Conservation (phyloP, 2,888 invertebrate species). For the Drosophila anomelani region DNA sequence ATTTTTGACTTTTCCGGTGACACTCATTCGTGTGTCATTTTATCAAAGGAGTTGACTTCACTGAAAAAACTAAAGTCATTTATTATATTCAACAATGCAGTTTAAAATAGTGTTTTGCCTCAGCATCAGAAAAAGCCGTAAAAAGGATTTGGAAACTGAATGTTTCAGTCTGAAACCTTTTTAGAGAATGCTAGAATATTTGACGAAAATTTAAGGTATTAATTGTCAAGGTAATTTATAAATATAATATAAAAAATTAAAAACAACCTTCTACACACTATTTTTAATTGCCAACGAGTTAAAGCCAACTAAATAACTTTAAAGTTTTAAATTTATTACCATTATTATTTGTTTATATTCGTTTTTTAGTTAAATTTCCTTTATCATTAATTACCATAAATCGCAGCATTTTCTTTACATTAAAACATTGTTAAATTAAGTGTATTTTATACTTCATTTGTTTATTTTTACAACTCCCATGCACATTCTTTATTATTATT, state of each 20-base stretch:
- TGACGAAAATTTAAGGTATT: no score
- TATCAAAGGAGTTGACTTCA: background rate
- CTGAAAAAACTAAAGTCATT: background rate
- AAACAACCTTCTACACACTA: background rate
- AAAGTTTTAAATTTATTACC: background rate
- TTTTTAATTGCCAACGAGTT: background rate
- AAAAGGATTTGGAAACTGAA: background rate
- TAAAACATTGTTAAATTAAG: slow-evolving; percentile 2
- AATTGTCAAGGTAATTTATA: background rate
- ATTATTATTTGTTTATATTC: background rate
- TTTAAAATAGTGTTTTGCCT: background rate
- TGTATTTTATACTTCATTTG: background rate
- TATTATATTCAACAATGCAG: background rate
- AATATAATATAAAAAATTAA: background rate
- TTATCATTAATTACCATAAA: background rate
- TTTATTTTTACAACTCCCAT: background rate
- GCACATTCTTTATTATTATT: slow-evolving; percentile 1
- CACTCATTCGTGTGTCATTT: background rate
- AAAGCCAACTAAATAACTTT: background rate
- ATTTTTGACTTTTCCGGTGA: slow-evolving; percentile 16
- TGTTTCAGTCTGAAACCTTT: background rate
- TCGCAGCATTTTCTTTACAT: background rate
- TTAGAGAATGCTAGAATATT: no score
- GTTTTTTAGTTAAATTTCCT: no score
- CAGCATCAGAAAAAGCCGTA: background rate